Evolutionary conservation across 2,888 invertebrate species (phyloP), one percentile per base, ranked within the genome.

Genomic region (Ditylenchus weischeri): DNA sequence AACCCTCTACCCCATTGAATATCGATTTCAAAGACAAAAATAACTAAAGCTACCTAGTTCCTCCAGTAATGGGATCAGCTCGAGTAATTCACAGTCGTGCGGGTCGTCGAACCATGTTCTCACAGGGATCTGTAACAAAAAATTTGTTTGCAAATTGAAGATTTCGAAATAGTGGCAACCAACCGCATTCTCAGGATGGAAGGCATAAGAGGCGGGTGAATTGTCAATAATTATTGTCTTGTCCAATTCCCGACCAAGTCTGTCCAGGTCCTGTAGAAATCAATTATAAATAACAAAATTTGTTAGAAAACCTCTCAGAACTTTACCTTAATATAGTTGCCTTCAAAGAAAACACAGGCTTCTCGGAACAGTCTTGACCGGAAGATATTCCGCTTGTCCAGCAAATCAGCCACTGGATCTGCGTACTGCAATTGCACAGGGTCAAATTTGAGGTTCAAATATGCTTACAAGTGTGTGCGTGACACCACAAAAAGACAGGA

Each of bases 81-180:
- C 95, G 83, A 93, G 88, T 76, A 98, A 88, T 86, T 98, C 96
- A 72, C 91, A 90, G 86, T 98, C 98, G 83, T 90, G 90, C 89
- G 92, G 91, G 86, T 98, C 98, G 86, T 99, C 96, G 87, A 99
- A 99, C 98, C 98, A 98, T 76, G 95, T 95, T 84, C 92, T 91
- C 77, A 98, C 95, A 84, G 96, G 94, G 85, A 98, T 93, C 87
- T 87, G 80, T 19, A 80, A 62, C 38, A n/a, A 43, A 36, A 60
- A 4, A 59, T n/a, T n/a, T 48, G 21, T 47, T 18, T 15, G n/a
- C 23, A 49, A 51, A 21, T 23, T 51, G 7, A 10, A 51, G 6
- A 51, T 8, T 23, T 51, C 19, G n/a, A n/a, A n/a, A n/a, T n/a
- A n/a, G n/a, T n/a, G n/a, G n/a, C n/a, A n/a, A n/a, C 91, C 90